Evolutionary conservation across 2,888 invertebrate species (phyloP).

Genomic region (Unio delphinus): DNA sequence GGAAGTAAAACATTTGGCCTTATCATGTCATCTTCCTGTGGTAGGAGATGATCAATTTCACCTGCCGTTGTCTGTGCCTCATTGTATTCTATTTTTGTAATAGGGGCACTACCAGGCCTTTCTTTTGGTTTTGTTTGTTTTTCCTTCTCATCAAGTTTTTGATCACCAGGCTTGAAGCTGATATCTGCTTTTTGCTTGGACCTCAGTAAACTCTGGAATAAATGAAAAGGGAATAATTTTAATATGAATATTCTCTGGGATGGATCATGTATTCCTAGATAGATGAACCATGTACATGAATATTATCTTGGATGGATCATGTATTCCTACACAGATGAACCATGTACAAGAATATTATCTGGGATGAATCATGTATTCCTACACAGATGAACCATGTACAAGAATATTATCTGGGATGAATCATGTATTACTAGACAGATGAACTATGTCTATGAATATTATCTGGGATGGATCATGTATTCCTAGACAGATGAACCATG

Average conservation of each 20-base stretch:
- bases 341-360: too few relatives aligned
- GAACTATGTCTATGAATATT: neutral
- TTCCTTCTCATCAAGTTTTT: slow-evolving; percentile 31
- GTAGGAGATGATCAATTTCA: slow-evolving; percentile 45
- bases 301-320: too few relatives aligned
- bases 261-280: too few relatives aligned
- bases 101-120: slow-evolving; percentile 63
- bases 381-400: too few relatives aligned
- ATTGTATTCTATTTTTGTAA: slow-evolving; percentile 48
- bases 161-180: slow-evolving; percentile 49
- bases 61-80: slow-evolving; percentile 59
- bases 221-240: neutral
- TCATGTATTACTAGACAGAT: too few relatives aligned
- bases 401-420: too few relatives aligned
- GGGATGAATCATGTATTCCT: too few relatives aligned
- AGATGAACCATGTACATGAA: too few relatives aligned
- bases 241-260: neutral
- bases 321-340: too few relatives aligned
- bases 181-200: slow-evolving; percentile 61
- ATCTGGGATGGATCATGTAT: too few relatives aligned
- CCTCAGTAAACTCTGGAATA: slow-evolving; percentile 55
- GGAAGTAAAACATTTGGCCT: slow-evolving; percentile 39
- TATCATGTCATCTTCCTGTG: slow-evolving; percentile 27
- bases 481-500: too few relatives aligned
- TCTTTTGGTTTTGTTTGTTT: slow-evolving; percentile 37